Conservation (phyloP, 2,113 vertebrate genomes). For the Eidolon helvum region DNA sequence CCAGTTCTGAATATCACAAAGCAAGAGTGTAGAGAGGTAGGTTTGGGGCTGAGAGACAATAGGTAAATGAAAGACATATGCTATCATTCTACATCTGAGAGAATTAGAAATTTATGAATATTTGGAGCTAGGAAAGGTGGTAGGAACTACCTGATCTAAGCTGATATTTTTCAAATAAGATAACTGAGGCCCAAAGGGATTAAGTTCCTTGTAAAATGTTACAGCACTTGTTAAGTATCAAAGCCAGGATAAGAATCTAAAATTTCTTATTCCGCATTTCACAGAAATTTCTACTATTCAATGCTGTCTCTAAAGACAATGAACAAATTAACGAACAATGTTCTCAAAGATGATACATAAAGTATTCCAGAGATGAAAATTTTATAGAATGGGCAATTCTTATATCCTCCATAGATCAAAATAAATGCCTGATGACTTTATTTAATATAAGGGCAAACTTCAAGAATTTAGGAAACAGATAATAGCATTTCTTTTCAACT, state of each 20-base stretch:
- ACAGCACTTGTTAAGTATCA: background rate
- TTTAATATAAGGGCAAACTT: background rate
- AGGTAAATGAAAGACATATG: background rate
- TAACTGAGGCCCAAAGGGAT: background rate
- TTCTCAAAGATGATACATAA: background rate
- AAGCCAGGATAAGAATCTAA: background rate
- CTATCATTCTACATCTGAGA: background rate
- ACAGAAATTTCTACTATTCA: background rate
- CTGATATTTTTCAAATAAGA: constrained; percentile 37
- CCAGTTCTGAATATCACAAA: background rate
- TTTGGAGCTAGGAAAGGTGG: background rate
- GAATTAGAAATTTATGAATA: background rate
- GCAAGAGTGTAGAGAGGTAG: background rate
- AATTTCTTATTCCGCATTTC: constrained; percentile 3
- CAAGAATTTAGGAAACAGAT: background rate
- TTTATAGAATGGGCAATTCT: background rate
- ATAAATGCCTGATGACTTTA: background rate
- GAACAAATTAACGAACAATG: constrained; percentile 16
- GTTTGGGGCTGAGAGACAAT: background rate
- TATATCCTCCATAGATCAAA: background rate
- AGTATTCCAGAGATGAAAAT: background rate
- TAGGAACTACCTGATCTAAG: background rate
- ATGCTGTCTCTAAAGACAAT: background rate
- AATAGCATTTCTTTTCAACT: background rate
- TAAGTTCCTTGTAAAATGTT: background rate